Evolutionary conservation across 2,113 vertebrate genomes (phyloP), one percentile per base, ranked within the genome.

Genomic region (Chrysemys picta): DNA sequence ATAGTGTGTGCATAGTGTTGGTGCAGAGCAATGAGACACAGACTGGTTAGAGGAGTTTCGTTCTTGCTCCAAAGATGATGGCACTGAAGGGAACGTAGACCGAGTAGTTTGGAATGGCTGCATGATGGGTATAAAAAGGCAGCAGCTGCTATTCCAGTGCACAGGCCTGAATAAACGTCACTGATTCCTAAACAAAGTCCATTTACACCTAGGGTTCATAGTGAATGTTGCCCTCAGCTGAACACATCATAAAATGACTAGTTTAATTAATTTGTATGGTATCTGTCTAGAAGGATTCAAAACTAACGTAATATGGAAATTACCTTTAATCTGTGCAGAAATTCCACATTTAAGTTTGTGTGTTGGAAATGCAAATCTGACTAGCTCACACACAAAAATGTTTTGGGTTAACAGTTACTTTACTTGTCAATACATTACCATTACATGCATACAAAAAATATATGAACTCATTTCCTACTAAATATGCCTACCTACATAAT

Each of bases 381-480:
- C 31, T 17, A 65, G 31, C 62, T 65, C 31, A n/a, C 31, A n/a
- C 57, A 62, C 27, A 6, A 62, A 35, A 19, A 4, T 16, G 6
- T 65, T 35, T 21, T 21, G 65, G 65, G 8, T 69, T n/a, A 69
- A 69, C 27, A 62, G 56, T 27, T 27, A 57, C 25, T 57, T 57
- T 62, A 62, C 29, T 62, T 14, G 59, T 62, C 59, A 59, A 59
- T 59, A 62, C 13, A n/a, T n/a, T 69, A n/a, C 83, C 83, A 12
- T 57, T 9, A 81, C 7, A 89, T 52, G 1, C 53, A 42, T 22
- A 83, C 4, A n/a, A 5, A 24, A 85, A 87, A 84, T 50, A 54
- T 82, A 76, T 13, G 11, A 90, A 52, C 5, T 3, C 0, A 0
- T 79, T 54, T 42, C 6, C 78, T 85, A 29, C 3, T 69, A 6